phyloP scores from a whole-genome alignment of 2,888 invertebrate species.

The Osmoderma eremita region DNA sequence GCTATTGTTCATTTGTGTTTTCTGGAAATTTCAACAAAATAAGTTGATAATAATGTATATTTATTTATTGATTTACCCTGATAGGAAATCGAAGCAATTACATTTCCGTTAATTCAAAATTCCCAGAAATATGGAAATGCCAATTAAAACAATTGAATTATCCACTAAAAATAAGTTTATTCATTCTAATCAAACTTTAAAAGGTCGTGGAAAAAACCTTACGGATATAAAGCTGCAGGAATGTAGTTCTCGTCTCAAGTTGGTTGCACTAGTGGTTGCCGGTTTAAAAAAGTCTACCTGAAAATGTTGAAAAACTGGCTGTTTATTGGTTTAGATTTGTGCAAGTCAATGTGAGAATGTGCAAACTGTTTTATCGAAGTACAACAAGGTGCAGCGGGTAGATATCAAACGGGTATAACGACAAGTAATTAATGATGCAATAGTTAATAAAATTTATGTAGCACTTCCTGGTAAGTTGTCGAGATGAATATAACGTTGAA shows the following conservation, averaged over 20 bases:
- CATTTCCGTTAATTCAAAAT: too few relatives aligned
- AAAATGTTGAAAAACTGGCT: constrained; percentile 29
- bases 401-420: constrained; percentile 14
- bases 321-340: constrained; percentile 21
- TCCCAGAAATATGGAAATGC: too few relatives aligned
- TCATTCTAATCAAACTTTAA: not conserved
- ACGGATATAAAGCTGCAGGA: constrained; percentile 5
- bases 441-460: not conserved
- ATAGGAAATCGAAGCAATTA: too few relatives aligned
- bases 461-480: constrained; percentile 13
- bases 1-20: not conserved
- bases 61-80: not conserved
- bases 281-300: constrained; percentile 1
- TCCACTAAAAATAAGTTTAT: not conserved
- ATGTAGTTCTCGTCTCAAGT: not conserved
- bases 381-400: not conserved
- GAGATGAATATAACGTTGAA: too few relatives aligned
- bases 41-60: not conserved
- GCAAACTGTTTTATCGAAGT: constrained; percentile 2
- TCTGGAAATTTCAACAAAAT: constrained; percentile 9
- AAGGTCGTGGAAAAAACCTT: not conserved
- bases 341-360: constrained; percentile 13
- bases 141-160: too few relatives aligned
- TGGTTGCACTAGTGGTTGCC: not conserved
- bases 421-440: constrained; percentile 27